These are phyloP conservation scores for Paracanthobrama guichenoti DNA, from an alignment of 2,113 vertebrate species.

Conservation along the genomic window DNA sequence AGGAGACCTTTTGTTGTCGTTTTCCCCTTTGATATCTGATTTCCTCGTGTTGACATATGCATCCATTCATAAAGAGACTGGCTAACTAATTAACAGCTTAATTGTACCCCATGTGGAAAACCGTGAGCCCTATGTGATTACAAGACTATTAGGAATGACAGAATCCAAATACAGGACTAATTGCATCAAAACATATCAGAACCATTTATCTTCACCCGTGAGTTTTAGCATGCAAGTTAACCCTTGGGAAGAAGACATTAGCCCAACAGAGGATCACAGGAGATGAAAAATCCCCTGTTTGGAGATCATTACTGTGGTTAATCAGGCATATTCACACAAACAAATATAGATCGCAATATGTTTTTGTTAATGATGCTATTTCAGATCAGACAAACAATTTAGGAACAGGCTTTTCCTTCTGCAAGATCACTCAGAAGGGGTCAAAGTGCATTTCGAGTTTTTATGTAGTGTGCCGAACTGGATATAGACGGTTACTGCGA, in stretches of 20 bases:
- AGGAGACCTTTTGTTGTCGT: not conserved
- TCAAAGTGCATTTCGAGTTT: not conserved
- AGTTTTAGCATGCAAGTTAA: constrained; percentile 7
- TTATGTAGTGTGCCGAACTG: no score
- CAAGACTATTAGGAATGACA: not conserved
- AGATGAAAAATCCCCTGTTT: not conserved
- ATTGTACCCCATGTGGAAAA: constrained; percentile 20
- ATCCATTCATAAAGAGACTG: not conserved
- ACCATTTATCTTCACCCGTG: not conserved
- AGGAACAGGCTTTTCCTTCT: not conserved
- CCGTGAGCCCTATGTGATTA: not conserved
- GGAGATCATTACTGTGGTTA: constrained; percentile 36
- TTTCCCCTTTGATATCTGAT: not conserved
- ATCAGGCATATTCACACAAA: constrained; percentile 16
- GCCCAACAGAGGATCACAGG: not conserved
- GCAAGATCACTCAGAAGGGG: not conserved
- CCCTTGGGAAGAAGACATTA: constrained; percentile 15
- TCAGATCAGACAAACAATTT: not conserved
- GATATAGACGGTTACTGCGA: no score
- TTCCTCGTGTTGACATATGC: constrained; percentile 23
- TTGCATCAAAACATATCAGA: constrained; percentile 1
- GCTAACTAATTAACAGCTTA: constrained; percentile 20
- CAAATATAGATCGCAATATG: not conserved
- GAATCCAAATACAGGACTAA: not conserved
- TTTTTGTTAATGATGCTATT: constrained; percentile 3